Evolutionary conservation across 2,797 vertebrate species (phyloP).

Genomic region (Telmatherina bonti): DNA sequence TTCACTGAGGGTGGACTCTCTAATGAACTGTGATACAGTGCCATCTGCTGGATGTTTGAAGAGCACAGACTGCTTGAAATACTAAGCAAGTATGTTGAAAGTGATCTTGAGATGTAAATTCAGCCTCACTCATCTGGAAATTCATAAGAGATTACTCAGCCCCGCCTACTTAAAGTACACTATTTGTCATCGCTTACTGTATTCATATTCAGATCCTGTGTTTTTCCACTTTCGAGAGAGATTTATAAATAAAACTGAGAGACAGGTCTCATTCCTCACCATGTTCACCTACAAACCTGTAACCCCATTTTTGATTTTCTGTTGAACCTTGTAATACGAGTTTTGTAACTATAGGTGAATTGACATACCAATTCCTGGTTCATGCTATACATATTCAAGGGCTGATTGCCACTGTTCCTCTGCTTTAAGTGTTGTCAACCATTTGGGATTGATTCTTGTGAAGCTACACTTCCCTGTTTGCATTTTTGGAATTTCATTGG

Average conservation of each 20-base stretch:
- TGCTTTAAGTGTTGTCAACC: not conserved
- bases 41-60: constrained; percentile 73
- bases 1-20: constrained; percentile 24
- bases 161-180: constrained; percentile 10
- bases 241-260: not conserved
- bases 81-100: constrained; percentile 17
- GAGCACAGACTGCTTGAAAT: not conserved
- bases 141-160: constrained; percentile 50
- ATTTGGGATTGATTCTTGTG: not conserved
- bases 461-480: not conserved
- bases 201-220: not conserved
- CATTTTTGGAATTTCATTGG: not conserved
- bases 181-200: constrained; percentile 12
- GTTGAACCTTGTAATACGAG: constrained; percentile 9
- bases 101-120: constrained; percentile 43
- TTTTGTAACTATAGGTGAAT: constrained; percentile 12
- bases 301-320: constrained; percentile 13
- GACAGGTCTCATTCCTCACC: not conserved
- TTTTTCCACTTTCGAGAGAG: constrained; percentile 15
- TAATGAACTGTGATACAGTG: constrained; percentile 53
- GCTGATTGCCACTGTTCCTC: not conserved
- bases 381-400: not conserved
- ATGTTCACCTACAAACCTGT: not conserved
- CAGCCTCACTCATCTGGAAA: constrained; percentile 50
- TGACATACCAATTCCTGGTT: constrained; percentile 5